These are phyloP conservation scores for Peribatodes rhomboidaria DNA, from an alignment of 2,888 invertebrate species.

Conservation along the genomic window DNA sequence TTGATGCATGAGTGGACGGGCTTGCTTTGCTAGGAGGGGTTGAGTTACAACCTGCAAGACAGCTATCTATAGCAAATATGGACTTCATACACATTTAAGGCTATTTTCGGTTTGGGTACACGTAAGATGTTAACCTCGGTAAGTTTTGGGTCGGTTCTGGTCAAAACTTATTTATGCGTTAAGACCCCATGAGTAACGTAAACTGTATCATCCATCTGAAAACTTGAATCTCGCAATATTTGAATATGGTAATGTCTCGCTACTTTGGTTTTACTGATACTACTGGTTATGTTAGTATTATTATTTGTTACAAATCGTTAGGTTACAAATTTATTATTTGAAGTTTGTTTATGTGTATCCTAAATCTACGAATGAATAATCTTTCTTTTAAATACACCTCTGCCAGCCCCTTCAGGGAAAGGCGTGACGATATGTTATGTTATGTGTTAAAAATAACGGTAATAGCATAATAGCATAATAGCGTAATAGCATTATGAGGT, in stretches of 20 bases:
- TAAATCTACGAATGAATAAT: no score
- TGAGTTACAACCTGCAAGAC: constrained; percentile 40
- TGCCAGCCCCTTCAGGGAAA: no score
- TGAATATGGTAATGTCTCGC: not conserved
- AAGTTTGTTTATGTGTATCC: no score
- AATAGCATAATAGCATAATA: no score
- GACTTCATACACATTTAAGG: constrained; percentile 37
- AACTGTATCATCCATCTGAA: constrained; percentile 8
- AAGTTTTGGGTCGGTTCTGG: constrained; percentile 35
- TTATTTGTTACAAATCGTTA: no score
- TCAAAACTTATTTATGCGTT: constrained; percentile 33
- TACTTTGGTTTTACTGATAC: not conserved
- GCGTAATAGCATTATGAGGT: no score
- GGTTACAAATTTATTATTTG: no score
- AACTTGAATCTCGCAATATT: constrained; percentile 4
- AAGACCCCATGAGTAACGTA: constrained; percentile 20
- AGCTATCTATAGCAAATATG: constrained; percentile 42
- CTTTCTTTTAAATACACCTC: no score
- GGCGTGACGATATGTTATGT: no score
- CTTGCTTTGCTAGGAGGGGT: constrained; percentile 38
- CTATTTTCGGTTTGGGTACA: constrained; percentile 31
- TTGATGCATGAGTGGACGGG: constrained; percentile 47
- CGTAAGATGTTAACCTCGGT: constrained; percentile 30
- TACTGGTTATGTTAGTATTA: no score
- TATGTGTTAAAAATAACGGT: no score